These are phyloP conservation scores for Drosophila eohydei DNA, from an alignment of 2,888 invertebrate genomes.

Conservation along the genomic window DNA sequence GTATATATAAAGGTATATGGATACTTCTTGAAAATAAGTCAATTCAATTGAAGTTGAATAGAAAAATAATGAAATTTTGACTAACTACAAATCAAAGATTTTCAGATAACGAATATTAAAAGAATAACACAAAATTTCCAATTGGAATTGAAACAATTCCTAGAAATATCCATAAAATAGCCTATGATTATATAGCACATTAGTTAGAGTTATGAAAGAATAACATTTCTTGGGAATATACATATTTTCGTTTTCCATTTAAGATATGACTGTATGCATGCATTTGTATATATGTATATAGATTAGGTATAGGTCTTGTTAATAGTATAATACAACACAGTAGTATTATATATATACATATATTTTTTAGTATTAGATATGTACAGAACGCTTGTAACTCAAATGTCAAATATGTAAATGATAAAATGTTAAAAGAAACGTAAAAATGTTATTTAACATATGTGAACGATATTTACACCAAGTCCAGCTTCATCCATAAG, in stretches of 20 bases:
- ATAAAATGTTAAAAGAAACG: conserved; percentile 26
- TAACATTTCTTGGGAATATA: conserved; percentile 14
- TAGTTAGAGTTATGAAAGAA: conserved; percentile 3
- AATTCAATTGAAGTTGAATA: not conserved
- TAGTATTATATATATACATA: conserved; percentile 9
- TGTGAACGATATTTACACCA: conserved; percentile 91
- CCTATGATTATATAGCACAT: conserved; percentile 1
- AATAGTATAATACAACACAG: conserved; percentile 27
- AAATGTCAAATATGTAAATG: conserved; percentile 21
- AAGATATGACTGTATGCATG: conserved; percentile 63
- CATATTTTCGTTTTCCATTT: conserved; percentile 24
- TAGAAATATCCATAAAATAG: conserved; percentile 13
- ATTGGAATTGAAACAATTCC: not conserved
- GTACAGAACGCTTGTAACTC: conserved; percentile 42
- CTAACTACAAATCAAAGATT: not conserved
- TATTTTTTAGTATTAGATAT: conserved; percentile 23
- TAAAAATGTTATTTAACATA: conserved; percentile 51
- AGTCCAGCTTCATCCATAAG: conserved; percentile 95
- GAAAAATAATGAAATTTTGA: not conserved
- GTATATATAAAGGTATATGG: not conserved
- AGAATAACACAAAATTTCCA: not conserved
- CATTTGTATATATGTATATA: conserved; percentile 30
- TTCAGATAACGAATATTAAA: not conserved
- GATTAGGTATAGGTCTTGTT: conserved; percentile 17
- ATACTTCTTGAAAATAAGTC: not conserved